These are phyloP conservation scores for Euwallacea similis DNA, from an alignment of 1,140 invertebrate species.

Conservation along the genomic window DNA sequence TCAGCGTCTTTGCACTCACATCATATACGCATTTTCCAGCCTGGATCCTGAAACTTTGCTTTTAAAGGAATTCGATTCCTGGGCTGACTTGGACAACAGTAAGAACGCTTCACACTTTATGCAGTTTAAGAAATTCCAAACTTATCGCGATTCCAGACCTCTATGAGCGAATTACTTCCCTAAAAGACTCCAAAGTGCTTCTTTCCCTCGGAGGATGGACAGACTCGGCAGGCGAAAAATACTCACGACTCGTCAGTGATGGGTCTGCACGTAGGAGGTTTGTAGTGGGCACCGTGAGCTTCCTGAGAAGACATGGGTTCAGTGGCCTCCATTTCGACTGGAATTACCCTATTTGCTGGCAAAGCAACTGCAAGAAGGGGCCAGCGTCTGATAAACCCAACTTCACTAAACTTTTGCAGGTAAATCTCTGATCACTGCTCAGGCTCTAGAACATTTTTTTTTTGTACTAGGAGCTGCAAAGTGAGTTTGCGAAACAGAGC, in stretches of 20 bases:
- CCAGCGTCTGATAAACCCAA: slow-evolving; percentile 74
- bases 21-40: slow-evolving; percentile 89
- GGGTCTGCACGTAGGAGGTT: slow-evolving; percentile 67
- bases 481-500: slow-evolving; percentile 70
- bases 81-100: slow-evolving; percentile 85
- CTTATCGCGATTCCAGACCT: slow-evolving; percentile 54
- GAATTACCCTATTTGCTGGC: slow-evolving; percentile 92
- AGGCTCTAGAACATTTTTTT: slow-evolving; percentile 29
- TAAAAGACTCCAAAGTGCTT: slow-evolving; percentile 68
- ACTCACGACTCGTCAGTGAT: slow-evolving; percentile 73
- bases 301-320: slow-evolving; percentile 74
- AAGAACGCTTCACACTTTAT: slow-evolving; percentile 45
- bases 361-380: slow-evolving; percentile 82
- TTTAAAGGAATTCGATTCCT: slow-evolving; percentile 79
- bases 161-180: slow-evolving; percentile 60
- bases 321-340: slow-evolving; percentile 84
- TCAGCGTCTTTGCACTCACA: slow-evolving; percentile 77
- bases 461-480: slow-evolving; percentile 68
- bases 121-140: background rate
- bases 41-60: slow-evolving; percentile 74
- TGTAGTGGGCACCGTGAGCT: slow-evolving; percentile 66
- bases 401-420: slow-evolving; percentile 73
- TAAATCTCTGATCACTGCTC: slow-evolving; percentile 44
- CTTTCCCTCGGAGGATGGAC: slow-evolving; percentile 74
- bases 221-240: slow-evolving; percentile 75